Conservation (phyloP, 2,888 invertebrate species). For the Lordiphosa fenestrarum region DNA sequence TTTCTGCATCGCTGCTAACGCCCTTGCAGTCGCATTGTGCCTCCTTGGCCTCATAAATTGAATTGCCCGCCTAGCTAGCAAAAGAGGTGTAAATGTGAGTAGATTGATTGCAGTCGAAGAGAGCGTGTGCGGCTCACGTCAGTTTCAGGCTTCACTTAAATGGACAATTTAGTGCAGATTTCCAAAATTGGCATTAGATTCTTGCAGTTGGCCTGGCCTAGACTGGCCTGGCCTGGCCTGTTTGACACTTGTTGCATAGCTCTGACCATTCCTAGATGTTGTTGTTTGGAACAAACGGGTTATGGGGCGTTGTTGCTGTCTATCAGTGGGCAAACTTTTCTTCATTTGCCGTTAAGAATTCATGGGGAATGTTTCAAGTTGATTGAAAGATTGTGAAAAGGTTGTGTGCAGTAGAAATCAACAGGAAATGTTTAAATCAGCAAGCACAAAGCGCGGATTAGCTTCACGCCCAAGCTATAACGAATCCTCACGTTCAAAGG, state of each 20-base stretch:
- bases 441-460: slow-evolving; percentile 12
- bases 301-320: slow-evolving; percentile 31
- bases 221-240: slow-evolving; percentile 22
- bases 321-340: slow-evolving; percentile 46
- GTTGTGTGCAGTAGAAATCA: neutral
- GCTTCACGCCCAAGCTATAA: slow-evolving; percentile 26
- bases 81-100: slow-evolving; percentile 59
- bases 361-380: slow-evolving; percentile 5
- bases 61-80: slow-evolving; percentile 13
- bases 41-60: slow-evolving; percentile 70
- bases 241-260: slow-evolving; percentile 50
- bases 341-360: slow-evolving; percentile 47
- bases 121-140: slow-evolving; percentile 24
- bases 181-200: slow-evolving; percentile 64
- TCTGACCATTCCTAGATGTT: slow-evolving; percentile 57
- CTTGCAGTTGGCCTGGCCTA: slow-evolving; percentile 32
- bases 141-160: slow-evolving; percentile 51
- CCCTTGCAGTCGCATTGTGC: slow-evolving; percentile 51
- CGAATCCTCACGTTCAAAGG: slow-evolving; percentile 43
- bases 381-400: slow-evolving; percentile 7
- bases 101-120: slow-evolving; percentile 68
- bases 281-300: slow-evolving; percentile 45
- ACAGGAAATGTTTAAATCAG: neutral
- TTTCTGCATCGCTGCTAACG: slow-evolving; percentile 71
- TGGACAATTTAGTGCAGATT: slow-evolving; percentile 72